Evolutionary conservation across 2,113 vertebrate species (phyloP).

Genomic region (Shinisaurus crocodilurus): DNA sequence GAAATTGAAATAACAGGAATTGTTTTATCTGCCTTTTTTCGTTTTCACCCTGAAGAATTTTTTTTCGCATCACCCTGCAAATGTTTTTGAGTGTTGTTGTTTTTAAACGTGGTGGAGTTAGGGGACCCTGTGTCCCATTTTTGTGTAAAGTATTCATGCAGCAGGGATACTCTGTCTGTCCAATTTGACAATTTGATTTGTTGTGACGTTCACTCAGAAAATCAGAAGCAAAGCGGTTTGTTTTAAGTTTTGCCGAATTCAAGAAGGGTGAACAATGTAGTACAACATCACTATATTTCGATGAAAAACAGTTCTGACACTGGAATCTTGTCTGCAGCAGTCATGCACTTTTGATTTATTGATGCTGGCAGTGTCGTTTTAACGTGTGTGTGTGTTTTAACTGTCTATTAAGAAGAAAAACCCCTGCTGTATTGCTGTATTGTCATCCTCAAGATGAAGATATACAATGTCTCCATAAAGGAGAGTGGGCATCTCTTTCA

Average conservation of each 20-base stretch:
- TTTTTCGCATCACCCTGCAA: not conserved
- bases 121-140: not conserved
- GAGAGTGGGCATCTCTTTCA: slow-evolving; percentile 52
- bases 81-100: not conserved
- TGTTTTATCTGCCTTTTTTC: not conserved
- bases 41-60: not conserved
- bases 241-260: slow-evolving; percentile 41
- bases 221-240: not conserved
- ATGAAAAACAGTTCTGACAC: not conserved
- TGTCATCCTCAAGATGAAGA: slow-evolving; percentile 31
- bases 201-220: not conserved
- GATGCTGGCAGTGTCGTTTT: slow-evolving; percentile 1
- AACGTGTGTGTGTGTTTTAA: not conserved
- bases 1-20: not conserved
- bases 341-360: not conserved
- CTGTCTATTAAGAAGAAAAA: not conserved
- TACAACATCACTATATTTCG: not conserved
- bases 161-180: not conserved
- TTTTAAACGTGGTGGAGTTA: slow-evolving; percentile 25
- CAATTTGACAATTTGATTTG: not conserved
- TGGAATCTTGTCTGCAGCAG: slow-evolving; percentile 3
- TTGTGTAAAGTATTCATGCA: slow-evolving; percentile 9
- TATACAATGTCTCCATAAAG: slow-evolving; percentile 31
- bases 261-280: not conserved
- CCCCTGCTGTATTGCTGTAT: slow-evolving; percentile 7